These are phyloP conservation scores for Cryptotermes secundus DNA, from an alignment of 1,140 invertebrate genomes.

Conservation along the genomic window DNA sequence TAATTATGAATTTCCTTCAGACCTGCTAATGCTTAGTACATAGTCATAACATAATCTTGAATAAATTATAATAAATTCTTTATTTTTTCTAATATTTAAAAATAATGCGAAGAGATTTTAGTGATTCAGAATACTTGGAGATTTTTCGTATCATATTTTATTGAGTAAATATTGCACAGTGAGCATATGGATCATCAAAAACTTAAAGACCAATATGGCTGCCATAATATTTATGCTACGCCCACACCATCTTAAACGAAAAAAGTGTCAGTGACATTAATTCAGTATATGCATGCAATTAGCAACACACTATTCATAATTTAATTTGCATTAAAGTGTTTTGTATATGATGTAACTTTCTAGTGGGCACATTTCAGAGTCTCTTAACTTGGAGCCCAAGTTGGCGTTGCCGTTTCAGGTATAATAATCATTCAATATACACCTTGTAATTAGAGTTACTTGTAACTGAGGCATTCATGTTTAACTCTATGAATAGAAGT, in stretches of 20 bases:
- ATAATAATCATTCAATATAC: not conserved
- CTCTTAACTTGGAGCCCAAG: not conserved
- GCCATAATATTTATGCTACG: not conserved
- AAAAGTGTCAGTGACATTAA: not conserved
- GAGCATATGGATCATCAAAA: not conserved
- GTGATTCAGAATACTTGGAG: too few relatives aligned
- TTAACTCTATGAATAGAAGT: not conserved
- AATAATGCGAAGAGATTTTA: too few relatives aligned
- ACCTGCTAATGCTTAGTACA: too few relatives aligned
- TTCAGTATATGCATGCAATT: not conserved
- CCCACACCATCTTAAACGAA: not conserved
- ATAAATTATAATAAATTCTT: too few relatives aligned
- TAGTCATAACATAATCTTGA: too few relatives aligned
- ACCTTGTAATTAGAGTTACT: not conserved
- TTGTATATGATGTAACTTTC: not conserved
- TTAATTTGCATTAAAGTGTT: not conserved
- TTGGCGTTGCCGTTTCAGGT: not conserved
- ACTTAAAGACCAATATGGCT: not conserved
- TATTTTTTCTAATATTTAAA: too few relatives aligned
- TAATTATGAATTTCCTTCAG: too few relatives aligned
- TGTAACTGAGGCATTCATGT: not conserved
- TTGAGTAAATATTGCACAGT: too few relatives aligned
- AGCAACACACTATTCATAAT: too few relatives aligned
- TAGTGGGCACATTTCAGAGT: not conserved
- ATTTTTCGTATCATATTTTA: too few relatives aligned